A percentile compares a stretch with the other conserved stretches of the same genome.
Evolutionary conservation across 2,888 invertebrate genomes (phyloP).

Genomic region (Drosophila mercatorum): DNA sequence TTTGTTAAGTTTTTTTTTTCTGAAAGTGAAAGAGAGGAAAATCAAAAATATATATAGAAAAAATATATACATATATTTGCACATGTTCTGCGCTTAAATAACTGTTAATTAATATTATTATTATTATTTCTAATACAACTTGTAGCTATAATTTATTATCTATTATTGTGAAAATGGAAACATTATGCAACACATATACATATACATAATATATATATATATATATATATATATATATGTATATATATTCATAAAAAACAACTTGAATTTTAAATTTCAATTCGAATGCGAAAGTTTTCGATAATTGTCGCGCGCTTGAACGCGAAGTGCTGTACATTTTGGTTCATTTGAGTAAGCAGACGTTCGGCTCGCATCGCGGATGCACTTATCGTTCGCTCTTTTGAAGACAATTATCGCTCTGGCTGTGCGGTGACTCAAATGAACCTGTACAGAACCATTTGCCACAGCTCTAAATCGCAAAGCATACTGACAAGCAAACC

Average conservation of each 20-base stretch:
- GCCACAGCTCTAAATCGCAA: conserved; percentile 10
- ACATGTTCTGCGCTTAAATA: conserved; percentile 67
- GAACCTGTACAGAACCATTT: not conserved
- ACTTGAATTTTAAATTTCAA: conserved; percentile 19
- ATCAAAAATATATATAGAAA: conserved; percentile 25
- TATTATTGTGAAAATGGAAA: conserved; percentile 59
- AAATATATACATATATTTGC: conserved; percentile 9
- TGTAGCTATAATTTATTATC: conserved; percentile 73
- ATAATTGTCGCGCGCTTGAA: conserved; percentile 24
- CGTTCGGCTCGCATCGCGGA: not conserved
- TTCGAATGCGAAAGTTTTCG: conserved; percentile 17
- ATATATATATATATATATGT: conserved; percentile 47
- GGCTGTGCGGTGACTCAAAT: not conserved
- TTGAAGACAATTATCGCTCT: not conserved
- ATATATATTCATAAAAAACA: conserved; percentile 33
- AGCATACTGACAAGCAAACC: not conserved
- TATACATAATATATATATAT: conserved; percentile 42
- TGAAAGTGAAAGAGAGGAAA: conserved; percentile 15
- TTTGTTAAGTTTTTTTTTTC: conserved; percentile 56
- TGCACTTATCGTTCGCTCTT: conserved; percentile 2
- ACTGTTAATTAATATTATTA: conserved; percentile 74
- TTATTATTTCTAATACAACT: conserved; percentile 64
- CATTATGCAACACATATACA: conserved; percentile 50
- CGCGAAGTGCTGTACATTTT: not conserved
- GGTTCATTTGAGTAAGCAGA: not conserved